A percentile compares a stretch with the other conserved stretches of the same genome.
Conservation (phyloP, 2,888 invertebrate species). For the Agrochola macilenta region DNA sequence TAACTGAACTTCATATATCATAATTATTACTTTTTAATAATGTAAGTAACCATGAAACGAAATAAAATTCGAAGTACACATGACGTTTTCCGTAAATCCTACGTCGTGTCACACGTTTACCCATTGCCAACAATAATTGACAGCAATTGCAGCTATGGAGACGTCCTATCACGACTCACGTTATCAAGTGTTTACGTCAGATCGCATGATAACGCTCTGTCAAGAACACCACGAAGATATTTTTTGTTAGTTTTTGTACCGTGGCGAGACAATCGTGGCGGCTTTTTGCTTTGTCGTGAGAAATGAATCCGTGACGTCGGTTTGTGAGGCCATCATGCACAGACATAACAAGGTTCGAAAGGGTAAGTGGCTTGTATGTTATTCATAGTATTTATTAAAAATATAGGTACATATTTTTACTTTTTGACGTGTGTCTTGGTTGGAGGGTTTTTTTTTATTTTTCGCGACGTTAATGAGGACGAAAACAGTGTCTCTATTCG, state of each 20-base stretch:
- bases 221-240: conserved; percentile 65
- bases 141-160: conserved; percentile 43
- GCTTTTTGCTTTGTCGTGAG: conserved; percentile 68
- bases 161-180: conserved; percentile 46
- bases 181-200: conserved; percentile 67
- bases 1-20: too few species aligned
- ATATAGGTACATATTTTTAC: not conserved
- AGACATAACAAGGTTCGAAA: conserved; percentile 74
- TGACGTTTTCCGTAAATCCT: not conserved
- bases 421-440: not conserved
- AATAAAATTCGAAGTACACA: not conserved
- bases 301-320: conserved; percentile 71
- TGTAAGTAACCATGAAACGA: too few species aligned
- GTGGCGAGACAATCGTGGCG: conserved; percentile 72
- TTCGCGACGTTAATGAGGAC: not conserved
- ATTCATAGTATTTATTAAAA: not conserved
- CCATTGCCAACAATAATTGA: conserved; percentile 52
- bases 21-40: too few species aligned
- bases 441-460: not conserved
- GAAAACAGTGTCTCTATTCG: not conserved
- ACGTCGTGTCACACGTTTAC: conserved; percentile 24
- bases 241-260: conserved; percentile 76
- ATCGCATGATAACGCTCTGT: conserved; percentile 63
- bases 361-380: conserved; percentile 69
- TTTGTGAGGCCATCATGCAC: conserved; percentile 71